phyloP scores from a whole-genome alignment of 2,888 invertebrate species.

The Drosophila aldrichi region DNA sequence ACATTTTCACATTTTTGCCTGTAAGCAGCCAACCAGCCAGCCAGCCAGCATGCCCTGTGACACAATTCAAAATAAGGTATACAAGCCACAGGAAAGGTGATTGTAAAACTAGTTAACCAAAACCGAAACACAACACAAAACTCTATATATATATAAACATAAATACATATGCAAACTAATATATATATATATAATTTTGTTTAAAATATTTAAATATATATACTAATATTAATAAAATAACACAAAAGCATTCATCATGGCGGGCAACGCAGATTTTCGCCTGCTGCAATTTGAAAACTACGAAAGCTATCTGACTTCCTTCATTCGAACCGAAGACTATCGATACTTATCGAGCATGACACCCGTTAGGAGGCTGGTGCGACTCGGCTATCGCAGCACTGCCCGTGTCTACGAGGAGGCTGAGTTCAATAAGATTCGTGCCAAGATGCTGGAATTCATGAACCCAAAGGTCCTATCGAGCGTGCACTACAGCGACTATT shows the following conservation, averaged over 20 bases:
- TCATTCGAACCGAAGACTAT: slow-evolving; percentile 27
- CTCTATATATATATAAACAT: neutral
- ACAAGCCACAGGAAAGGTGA: neutral
- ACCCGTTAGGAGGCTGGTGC: slow-evolving; percentile 15
- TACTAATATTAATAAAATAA: neutral
- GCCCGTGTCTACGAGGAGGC: slow-evolving; percentile 18
- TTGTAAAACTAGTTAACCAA: neutral
- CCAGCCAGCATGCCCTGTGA: slow-evolving; percentile 24
- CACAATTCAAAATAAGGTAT: neutral
- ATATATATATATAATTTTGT: neutral
- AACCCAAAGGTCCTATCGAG: slow-evolving; percentile 11
- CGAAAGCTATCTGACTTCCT: slow-evolving; percentile 26
- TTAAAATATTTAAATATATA: neutral
- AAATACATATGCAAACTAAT: neutral
- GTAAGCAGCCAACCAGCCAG: slow-evolving; percentile 47
- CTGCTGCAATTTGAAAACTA: slow-evolving; percentile 21
- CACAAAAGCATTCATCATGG: neutral
- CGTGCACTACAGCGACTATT: slow-evolving; percentile 5
- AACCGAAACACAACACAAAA: slow-evolving; percentile 2
- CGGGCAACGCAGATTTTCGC: neutral
- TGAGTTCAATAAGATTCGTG: slow-evolving; percentile 20
- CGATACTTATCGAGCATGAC: slow-evolving; percentile 5
- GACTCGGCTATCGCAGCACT: slow-evolving; percentile 34
- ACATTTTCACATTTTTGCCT: slow-evolving; percentile 65
- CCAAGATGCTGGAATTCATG: neutral